These are phyloP conservation scores for Diprion similis DNA, from an alignment of 1,140 invertebrate genomes.

Conservation along the genomic window DNA sequence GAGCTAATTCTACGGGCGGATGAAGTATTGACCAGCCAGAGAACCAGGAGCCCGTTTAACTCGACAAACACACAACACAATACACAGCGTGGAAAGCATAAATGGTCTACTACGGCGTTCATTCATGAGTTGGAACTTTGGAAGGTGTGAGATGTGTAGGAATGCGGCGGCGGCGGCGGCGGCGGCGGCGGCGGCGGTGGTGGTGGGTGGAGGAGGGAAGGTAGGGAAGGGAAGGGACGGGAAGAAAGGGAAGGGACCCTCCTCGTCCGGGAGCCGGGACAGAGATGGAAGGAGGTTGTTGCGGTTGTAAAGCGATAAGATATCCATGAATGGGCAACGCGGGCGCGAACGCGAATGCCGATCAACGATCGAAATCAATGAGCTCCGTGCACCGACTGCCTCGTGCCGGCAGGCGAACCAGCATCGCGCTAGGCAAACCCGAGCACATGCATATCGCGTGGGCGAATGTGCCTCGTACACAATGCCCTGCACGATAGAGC, in stretches of 20 bases:
- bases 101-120: constrained; percentile 40
- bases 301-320: constrained; percentile 42
- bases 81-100: constrained; percentile 42
- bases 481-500: too few species aligned
- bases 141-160: constrained; percentile 32
- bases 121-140: constrained; percentile 46
- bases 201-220: constrained; percentile 26
- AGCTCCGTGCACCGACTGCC: too few species aligned
- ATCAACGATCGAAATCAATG: too few species aligned
- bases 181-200: constrained; percentile 11
- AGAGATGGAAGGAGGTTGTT: constrained; percentile 19
- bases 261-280: constrained; percentile 20
- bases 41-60: constrained; percentile 45
- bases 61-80: constrained; percentile 40
- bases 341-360: neutral
- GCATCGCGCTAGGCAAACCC: too few species aligned
- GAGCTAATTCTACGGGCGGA: neutral
- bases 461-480: too few species aligned
- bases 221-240: constrained; percentile 18
- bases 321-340: constrained; percentile 44
- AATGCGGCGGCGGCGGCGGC: constrained; percentile 22
- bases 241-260: constrained; percentile 19
- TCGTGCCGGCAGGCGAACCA: too few species aligned
- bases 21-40: constrained; percentile 10
- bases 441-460: too few species aligned